Conservation (phyloP, 2,888 invertebrate genomes). For the Chorisops tibialis region DNA sequence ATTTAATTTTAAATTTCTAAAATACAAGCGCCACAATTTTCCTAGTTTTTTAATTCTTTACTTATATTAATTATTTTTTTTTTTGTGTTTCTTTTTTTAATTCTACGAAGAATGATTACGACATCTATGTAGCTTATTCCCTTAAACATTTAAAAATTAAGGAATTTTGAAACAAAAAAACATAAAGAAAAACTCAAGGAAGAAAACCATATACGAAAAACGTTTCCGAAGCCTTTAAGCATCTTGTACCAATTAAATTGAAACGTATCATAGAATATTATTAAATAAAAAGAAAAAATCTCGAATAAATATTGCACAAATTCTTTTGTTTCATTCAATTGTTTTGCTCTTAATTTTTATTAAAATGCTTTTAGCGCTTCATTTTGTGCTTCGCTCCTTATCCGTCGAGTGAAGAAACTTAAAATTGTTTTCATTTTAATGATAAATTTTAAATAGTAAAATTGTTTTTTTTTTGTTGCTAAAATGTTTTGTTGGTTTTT, state of each 20-base stretch:
- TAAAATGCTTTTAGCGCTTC: not conserved
- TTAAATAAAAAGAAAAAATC: not conserved
- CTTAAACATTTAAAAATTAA: too few relatives aligned
- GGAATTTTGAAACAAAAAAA: not conserved
- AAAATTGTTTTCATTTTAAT: too few relatives aligned
- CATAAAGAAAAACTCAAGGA: not conserved
- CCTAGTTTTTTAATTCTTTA: not conserved
- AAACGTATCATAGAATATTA: not conserved
- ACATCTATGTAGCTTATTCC: too few relatives aligned
- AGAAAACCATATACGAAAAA: not conserved
- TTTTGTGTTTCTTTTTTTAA: not conserved
- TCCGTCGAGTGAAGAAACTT: too few relatives aligned
- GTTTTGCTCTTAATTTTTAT: slow-evolving; percentile 1
- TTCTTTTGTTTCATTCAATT: slow-evolving; percentile 1
- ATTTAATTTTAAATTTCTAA: not conserved
- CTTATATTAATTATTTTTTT: not conserved
- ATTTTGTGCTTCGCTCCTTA: too few relatives aligned
- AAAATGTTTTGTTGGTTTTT: too few relatives aligned
- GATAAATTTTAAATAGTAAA: too few relatives aligned
- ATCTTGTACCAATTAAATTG: too few relatives aligned
- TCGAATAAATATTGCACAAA: slow-evolving; percentile 22
- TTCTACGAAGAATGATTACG: too few relatives aligned
- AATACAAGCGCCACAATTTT: slow-evolving; percentile 13
- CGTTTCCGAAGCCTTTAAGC: too few relatives aligned
- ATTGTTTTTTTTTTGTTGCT: too few relatives aligned